Evolutionary conservation across 37 sponge, comb jelly and placozoan genomes (phyloP), one percentile per base, ranked within the genome.

Genomic region (Trichoplax adhaerens): DNA sequence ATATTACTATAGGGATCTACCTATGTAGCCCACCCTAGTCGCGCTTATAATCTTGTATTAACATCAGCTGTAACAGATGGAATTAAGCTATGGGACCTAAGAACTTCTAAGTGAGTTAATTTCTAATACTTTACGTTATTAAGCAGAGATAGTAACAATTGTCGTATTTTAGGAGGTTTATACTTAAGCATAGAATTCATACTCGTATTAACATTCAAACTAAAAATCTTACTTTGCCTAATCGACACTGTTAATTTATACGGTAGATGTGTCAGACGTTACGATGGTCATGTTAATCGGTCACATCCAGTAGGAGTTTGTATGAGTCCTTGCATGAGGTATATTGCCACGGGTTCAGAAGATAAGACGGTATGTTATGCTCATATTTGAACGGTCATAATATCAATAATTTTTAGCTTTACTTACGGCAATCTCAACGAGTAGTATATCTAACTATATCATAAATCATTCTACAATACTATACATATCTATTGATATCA

Each of bases 71-170:
- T 86, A 0, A 68, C 82, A 3, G 87, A 84, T 72, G 91, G 91
- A 1, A 78, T 94, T 58, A 86, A 90, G 69, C 67, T 90, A 3
- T 94, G 95, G 95, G 95, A 94, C 71, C 57, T 94, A 56, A 63
- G 95, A 59, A 81, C 73, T 3, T 63, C 81, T 58, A 76, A 77
- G 90, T 93, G 7, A 4, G 74, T 57, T 4, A 48, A 51, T 51
- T 68, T 76, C 8, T 29, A 68, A 12, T 29, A 52, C 51, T 49
- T 3, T 63, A 57, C 58, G 3, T 61, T 72, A 72, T 10, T 12
- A 10, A 60, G 62, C 10, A 60, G 12, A 60, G 12, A 12, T n/a
- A 60, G 12, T 60, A 8, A 60, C 62, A 12, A 12, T 60, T 8
- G 12, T 12, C 8, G 62, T 60, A 12, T 60, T 12, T 60, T 60